Conservation (phyloP, 2,888 invertebrate species). For the Orchestes rusci region DNA sequence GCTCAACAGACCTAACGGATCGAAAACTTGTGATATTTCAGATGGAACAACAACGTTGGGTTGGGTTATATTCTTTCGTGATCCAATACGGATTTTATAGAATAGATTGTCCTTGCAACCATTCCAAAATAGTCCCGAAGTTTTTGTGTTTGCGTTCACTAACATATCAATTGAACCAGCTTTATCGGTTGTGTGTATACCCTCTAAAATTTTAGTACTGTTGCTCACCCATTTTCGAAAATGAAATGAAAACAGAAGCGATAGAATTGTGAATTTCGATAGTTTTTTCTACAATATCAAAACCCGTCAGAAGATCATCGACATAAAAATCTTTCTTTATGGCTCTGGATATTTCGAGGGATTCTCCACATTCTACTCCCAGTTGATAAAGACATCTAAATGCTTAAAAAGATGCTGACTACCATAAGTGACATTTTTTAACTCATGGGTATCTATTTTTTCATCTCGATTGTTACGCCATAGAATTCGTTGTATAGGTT, state of each 20-base stretch:
- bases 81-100: constrained; percentile 1
- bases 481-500: too few relatives aligned
- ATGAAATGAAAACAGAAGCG: constrained; percentile 7
- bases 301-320: too few relatives aligned
- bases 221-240: constrained; percentile 20
- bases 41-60: constrained; percentile 8
- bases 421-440: too few relatives aligned
- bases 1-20: constrained; percentile 24
- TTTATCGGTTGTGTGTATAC: constrained; percentile 1
- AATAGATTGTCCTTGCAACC: background rate
- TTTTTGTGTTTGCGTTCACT: background rate
- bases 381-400: too few relatives aligned
- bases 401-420: too few relatives aligned
- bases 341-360: too few relatives aligned
- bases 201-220: background rate
- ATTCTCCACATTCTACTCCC: constrained; percentile 3
- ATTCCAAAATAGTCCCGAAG: background rate
- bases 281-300: too few relatives aligned
- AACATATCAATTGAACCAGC: constrained; percentile 2
- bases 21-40: constrained; percentile 17
- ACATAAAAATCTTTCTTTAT: too few relatives aligned
- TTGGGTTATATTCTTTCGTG: background rate
- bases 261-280: constrained; percentile 2
- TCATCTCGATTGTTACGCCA: background rate
- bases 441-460: background rate